Percentiles rank a stretch among this genome's conserved stretches.
These are phyloP conservation scores for Drosophila barbarae DNA, from an alignment of 2,888 invertebrate genomes.

Conservation along the genomic window DNA sequence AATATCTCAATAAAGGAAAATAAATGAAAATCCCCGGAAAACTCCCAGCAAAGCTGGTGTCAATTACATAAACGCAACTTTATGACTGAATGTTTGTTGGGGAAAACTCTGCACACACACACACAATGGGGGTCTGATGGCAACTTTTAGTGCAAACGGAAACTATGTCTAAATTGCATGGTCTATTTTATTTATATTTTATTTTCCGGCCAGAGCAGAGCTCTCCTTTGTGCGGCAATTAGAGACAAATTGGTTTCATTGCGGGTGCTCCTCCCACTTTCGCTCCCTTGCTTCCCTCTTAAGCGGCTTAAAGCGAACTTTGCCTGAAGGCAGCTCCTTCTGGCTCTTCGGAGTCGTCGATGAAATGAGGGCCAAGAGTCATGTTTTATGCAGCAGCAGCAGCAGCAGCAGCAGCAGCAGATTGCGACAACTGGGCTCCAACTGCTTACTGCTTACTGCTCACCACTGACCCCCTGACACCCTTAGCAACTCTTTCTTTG, in stretches of 20 bases:
- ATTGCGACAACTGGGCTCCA: conserved; percentile 24
- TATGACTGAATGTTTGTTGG: not conserved
- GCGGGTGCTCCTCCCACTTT: not conserved
- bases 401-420: conserved; percentile 16
- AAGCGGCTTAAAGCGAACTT: conserved; percentile 51
- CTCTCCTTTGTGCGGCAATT: conserved; percentile 17
- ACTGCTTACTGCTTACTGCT: conserved; percentile 2
- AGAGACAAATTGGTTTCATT: conserved; percentile 30
- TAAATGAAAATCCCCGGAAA: not conserved
- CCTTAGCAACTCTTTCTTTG: conserved; percentile 31
- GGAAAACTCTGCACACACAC: not conserved
- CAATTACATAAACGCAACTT: conserved; percentile 2
- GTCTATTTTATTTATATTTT: conserved; percentile 14
- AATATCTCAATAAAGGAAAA: not conserved
- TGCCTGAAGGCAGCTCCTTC: not conserved
- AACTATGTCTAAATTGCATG: conserved; percentile 1
- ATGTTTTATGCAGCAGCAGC: conserved; percentile 55
- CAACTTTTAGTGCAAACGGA: conserved; percentile 9
- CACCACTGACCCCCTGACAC: conserved; percentile 9
- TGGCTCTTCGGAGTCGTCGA: conserved; percentile 22
- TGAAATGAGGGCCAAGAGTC: conserved; percentile 52
- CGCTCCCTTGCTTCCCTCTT: not conserved
- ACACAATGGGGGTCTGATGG: not conserved
- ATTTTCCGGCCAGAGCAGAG: conserved; percentile 6
- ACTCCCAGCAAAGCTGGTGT: not conserved